Base-by-base conservation (phyloP, 2,113 vertebrate species). In the Myotis lucifugus region DNA sequence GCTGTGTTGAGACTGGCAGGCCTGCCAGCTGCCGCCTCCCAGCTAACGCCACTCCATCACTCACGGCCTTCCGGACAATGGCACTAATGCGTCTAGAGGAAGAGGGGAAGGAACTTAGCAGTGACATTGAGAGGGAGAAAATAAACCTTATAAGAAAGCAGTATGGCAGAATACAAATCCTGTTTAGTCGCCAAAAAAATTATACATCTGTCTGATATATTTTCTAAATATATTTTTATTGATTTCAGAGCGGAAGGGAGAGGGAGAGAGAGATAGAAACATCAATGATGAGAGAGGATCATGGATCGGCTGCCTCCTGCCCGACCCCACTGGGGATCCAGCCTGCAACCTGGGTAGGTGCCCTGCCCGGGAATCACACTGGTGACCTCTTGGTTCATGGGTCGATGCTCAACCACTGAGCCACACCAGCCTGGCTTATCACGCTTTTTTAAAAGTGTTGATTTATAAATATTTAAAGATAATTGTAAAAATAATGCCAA, bases 1-100 rank as follows among this genome's bases (percentile, higher is more conserved):
- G 92, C 94, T 70, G 97, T 73, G 0, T 78, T 97, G 79, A 93
- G 97, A 94, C n/a, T 93, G 91, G 88, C 81, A 90, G 46, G 17
- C 15, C 88, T 91, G 90, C 70, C 88, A 59, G 0, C 32, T 0
- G 1, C 54, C 95, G 95, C 70, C 67, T 86, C 76, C 54, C 56
- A 84, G 27, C 67, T 87, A 89, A 96, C 91, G 54, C 40, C 37
- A 17, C 73, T 88, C 73, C 84, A 32, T 66, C 76, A 0, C 61
- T 96, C 81, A 21, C 0, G n/a, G 91, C 79, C 66, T 95, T 84
- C 59, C 54, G 56, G 85, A 83, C 82, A 96, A 23, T 23, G 54
- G 8, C 72, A 88, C 61, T 79, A 79, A 83, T 54, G 59, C 52
- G n/a, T 21, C 74, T 85, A 67, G 9, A 93, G 64, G 74, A 27